Evolutionary conservation across 2,797 vertebrate genomes (phyloP).

Genomic region (Luscinia luscinia): DNA sequence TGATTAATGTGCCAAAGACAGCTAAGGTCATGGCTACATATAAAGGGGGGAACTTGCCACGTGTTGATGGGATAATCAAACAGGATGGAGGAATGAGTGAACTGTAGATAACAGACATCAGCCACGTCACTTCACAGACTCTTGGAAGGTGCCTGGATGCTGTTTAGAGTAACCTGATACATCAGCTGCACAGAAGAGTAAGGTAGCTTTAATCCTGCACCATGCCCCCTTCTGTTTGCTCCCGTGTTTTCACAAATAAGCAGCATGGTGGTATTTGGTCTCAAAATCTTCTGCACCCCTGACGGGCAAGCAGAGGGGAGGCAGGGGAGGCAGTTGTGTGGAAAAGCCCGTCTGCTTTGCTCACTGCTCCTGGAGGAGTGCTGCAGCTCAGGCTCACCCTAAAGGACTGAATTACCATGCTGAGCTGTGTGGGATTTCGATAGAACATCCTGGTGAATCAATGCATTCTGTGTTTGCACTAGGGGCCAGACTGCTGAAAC

Average conservation of each 20-base stretch:
- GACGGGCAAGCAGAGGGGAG: not conserved
- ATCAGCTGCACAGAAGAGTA: not conserved
- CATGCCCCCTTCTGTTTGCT: not conserved
- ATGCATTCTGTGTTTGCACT: not conserved
- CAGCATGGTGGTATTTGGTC: not conserved
- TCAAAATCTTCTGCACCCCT: not conserved
- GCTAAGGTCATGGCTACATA: not conserved
- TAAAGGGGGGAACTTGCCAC: not conserved
- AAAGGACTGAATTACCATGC: accelerated
- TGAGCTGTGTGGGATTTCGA: not conserved
- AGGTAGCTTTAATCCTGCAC: not conserved
- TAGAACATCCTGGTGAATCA: not conserved
- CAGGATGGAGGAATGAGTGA: not conserved
- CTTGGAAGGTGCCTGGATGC: not conserved
- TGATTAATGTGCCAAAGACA: constrained; percentile 6
- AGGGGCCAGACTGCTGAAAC: not conserved
- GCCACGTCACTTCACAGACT: not conserved
- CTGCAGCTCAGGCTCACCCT: not conserved
- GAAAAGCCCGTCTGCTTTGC: not conserved
- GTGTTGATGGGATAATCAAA: not conserved
- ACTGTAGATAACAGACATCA: not conserved
- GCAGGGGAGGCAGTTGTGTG: not conserved
- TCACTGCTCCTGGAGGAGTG: not conserved
- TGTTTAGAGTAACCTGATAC: not conserved
- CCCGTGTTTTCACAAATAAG: not conserved